Evolutionary conservation across 2,888 invertebrate species (phyloP).

Genomic region (Apocheima hispidaria): DNA sequence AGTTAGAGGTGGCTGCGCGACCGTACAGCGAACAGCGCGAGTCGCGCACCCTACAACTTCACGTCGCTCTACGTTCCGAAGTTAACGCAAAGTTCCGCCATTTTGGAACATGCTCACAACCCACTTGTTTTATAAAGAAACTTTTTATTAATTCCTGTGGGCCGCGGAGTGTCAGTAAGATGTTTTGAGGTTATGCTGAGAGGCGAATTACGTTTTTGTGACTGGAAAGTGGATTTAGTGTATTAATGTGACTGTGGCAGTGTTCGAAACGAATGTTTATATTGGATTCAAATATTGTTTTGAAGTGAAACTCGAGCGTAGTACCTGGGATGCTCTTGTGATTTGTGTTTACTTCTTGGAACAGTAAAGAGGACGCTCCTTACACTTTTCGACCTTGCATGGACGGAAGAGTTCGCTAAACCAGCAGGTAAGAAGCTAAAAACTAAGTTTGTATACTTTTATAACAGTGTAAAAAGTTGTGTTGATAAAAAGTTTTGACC

Average conservation of each 20-base stretch:
- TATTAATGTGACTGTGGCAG: constrained; percentile 61
- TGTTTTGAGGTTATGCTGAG: constrained; percentile 84
- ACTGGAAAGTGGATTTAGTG: constrained; percentile 65
- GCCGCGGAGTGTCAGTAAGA: constrained; percentile 86
- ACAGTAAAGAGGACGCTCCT: constrained; percentile 68
- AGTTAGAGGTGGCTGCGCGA: constrained; percentile 79
- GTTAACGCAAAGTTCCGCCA: constrained; percentile 87
- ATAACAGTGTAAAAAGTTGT: constrained; percentile 69
- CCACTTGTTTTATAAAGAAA: constrained; percentile 87
- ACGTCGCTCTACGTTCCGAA: constrained; percentile 85
- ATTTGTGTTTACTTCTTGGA: constrained; percentile 83
- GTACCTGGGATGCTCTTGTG: constrained; percentile 77
- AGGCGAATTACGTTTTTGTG: constrained; percentile 75
- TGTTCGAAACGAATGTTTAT: constrained; percentile 68
- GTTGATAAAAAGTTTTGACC: constrained; percentile 75
- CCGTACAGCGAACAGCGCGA: constrained; percentile 65
- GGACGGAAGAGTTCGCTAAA: constrained; percentile 59
- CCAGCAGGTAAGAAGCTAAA: constrained; percentile 64
- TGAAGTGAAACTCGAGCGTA: constrained; percentile 79
- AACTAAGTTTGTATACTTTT: constrained; percentile 75
- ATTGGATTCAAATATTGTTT: constrained; percentile 77
- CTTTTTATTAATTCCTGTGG: constrained; percentile 87
- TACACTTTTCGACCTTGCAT: constrained; percentile 68
- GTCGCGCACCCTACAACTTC: constrained; percentile 85
- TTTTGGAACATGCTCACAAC: constrained; percentile 87